phyloP scores from a whole-genome alignment of 2,797 vertebrate genomes.

The Coracias cyanogaster region DNA sequence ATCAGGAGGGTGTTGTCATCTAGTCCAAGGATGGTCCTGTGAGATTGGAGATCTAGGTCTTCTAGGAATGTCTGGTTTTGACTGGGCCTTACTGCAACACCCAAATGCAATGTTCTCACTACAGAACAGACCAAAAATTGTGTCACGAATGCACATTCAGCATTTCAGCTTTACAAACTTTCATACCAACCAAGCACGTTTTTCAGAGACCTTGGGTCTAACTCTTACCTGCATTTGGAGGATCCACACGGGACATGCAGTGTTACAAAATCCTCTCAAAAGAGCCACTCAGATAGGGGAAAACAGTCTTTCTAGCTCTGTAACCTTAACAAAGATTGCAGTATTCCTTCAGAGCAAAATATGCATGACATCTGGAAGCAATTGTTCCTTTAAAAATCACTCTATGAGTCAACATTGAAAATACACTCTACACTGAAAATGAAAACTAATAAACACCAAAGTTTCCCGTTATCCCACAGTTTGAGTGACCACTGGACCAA shows the following conservation, averaged over 20 bases:
- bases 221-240: background rate
- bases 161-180: background rate
- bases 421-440: slow-evolving; percentile 10
- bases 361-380: slow-evolving; percentile 74
- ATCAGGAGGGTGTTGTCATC: background rate
- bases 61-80: background rate
- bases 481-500: background rate
- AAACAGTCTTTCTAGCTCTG: background rate
- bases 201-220: background rate
- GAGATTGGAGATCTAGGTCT: background rate
- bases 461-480: slow-evolving; percentile 34
- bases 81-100: background rate
- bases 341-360: slow-evolving; percentile 60
- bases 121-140: background rate
- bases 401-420: slow-evolving; percentile 46
- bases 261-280: background rate
- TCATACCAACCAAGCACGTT: background rate
- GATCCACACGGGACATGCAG: accelerated
- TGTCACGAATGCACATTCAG: background rate
- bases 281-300: background rate
- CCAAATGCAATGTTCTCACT: background rate
- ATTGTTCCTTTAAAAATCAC: slow-evolving; percentile 69
- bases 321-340: slow-evolving; percentile 50
- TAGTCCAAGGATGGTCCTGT: background rate
- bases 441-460: slow-evolving; percentile 43